phyloP scores from a whole-genome alignment of 2,113 vertebrate species.

The Amia ocellicauda region DNA sequence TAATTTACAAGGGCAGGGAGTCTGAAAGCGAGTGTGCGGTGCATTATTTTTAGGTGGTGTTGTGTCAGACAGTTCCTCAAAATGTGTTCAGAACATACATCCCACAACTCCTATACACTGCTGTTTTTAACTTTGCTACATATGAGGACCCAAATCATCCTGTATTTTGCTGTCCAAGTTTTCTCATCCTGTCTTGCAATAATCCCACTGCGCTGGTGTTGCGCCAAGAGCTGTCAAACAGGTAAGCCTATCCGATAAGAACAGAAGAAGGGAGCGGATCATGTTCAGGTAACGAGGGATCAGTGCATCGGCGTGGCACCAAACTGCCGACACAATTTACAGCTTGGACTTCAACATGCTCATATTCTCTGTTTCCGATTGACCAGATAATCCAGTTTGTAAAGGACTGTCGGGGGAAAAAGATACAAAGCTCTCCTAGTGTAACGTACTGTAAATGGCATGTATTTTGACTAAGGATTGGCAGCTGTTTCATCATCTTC shows the following conservation, averaged over 20 bases:
- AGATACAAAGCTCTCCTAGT: background rate
- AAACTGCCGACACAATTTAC: conserved; percentile 74
- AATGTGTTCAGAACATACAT: too few relatives aligned
- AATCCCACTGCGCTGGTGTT: conserved; percentile 63
- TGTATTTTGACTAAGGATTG: too few relatives aligned
- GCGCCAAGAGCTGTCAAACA: conserved; percentile 74
- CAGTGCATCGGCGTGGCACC: conserved; percentile 69
- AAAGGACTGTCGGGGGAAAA: conserved; percentile 5
- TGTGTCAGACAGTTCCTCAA: too few relatives aligned
- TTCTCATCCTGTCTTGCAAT: conserved; percentile 49
- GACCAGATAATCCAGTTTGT: conserved; percentile 48
- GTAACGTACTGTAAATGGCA: background rate
- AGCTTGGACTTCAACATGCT: conserved; percentile 62
- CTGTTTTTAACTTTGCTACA: too few relatives aligned
- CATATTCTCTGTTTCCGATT: conserved; percentile 56
- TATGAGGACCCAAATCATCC: too few relatives aligned
- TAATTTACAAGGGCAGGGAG: conserved; percentile 15
- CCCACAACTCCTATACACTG: too few relatives aligned
- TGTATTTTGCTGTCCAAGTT: conserved; percentile 34
- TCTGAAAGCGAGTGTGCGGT: too few relatives aligned
- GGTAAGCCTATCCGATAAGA: conserved; percentile 75
- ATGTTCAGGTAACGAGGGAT: conserved; percentile 74
- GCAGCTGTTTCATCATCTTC: too few relatives aligned
- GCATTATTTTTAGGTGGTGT: too few relatives aligned
- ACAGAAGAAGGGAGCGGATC: conserved; percentile 74